phyloP scores from a whole-genome alignment of 1,140 invertebrate genomes.

The Holotrichia oblita region DNA sequence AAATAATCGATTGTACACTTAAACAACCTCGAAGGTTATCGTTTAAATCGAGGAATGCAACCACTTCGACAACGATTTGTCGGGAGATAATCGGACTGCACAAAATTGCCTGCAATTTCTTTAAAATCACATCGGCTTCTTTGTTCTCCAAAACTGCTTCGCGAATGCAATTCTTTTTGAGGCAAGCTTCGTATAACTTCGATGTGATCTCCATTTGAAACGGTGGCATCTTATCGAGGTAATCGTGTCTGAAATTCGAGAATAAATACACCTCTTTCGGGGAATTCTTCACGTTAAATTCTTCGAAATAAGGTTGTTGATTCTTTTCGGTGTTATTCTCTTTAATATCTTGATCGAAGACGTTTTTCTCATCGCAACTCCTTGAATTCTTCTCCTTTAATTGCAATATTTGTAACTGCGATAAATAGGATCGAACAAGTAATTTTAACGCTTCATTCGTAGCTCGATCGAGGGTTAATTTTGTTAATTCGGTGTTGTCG shows the following conservation, averaged over 20 bases:
- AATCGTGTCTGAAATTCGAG: constrained; percentile 61
- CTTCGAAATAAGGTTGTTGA: constrained; percentile 51
- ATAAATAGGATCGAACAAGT: constrained; percentile 66
- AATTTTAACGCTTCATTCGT: constrained; percentile 66
- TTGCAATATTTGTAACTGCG: constrained; percentile 62
- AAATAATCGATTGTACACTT: constrained; percentile 55
- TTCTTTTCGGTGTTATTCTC: not conserved
- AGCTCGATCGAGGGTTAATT: constrained; percentile 62
- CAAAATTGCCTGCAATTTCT: constrained; percentile 58
- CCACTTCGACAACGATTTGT: constrained; percentile 54
- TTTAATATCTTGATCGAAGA: not conserved
- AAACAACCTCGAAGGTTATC: constrained; percentile 54
- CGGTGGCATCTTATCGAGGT: constrained; percentile 65
- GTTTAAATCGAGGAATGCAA: constrained; percentile 56
- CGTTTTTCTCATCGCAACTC: not conserved
- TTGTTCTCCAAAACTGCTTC: constrained; percentile 43
- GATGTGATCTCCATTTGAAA: constrained; percentile 58
- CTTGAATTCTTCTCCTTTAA: constrained; percentile 48
- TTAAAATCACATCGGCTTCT: constrained; percentile 56
- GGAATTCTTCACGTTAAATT: constrained; percentile 48
- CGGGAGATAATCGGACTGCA: constrained; percentile 57
- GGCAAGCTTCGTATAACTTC: constrained; percentile 54
- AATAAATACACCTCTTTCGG: constrained; percentile 61
- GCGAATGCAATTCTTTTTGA: constrained; percentile 47
- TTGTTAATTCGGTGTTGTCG: constrained; percentile 48